A percentile compares a stretch with the other conserved stretches of the same genome.
These are phyloP conservation scores for Sminthurides bifidus DNA, from an alignment of 1,140 invertebrate genomes.

Conservation along the genomic window DNA sequence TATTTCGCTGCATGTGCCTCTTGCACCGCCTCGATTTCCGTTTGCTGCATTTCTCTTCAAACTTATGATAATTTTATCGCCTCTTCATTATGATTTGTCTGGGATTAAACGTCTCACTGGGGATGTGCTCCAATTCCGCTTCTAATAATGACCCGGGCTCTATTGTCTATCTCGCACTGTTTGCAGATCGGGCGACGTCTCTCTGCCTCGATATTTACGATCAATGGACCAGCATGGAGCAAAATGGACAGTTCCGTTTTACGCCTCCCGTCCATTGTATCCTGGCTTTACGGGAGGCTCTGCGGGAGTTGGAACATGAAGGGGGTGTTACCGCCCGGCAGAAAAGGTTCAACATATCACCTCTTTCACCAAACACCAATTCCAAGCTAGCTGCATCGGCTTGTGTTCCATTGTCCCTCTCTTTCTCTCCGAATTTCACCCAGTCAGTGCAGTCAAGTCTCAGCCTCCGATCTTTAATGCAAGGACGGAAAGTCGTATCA, in stretches of 20 bases:
- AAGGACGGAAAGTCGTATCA: too few relatives aligned
- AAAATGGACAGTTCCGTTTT: constrained; percentile 42
- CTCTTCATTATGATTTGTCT: neutral
- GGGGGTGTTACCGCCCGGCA: constrained; percentile 38
- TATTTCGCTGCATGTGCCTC: too few relatives aligned
- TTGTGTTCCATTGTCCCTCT: neutral
- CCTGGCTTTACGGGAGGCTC: constrained; percentile 40
- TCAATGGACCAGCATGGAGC: constrained; percentile 39
- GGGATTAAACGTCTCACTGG: neutral
- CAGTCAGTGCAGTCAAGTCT: too few relatives aligned
- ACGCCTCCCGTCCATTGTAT: constrained; percentile 44
- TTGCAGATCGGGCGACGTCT: constrained; percentile 11
- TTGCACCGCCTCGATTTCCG: neutral
- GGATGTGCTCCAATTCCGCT: neutral
- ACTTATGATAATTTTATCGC: too few relatives aligned
- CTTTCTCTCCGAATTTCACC: neutral
- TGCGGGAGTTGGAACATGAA: constrained; percentile 38
- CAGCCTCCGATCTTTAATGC: too few relatives aligned
- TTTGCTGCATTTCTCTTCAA: too few relatives aligned
- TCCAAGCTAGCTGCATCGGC: neutral
- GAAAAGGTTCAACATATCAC: constrained; percentile 36
- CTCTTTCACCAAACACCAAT: neutral
- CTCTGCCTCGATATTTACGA: constrained; percentile 40
- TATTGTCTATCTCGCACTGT: neutral
- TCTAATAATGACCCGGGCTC: neutral